Evolutionary conservation across 2,113 vertebrate species (phyloP), one percentile per base, ranked within the genome.

Genomic region (Saguinus imperator): DNA sequence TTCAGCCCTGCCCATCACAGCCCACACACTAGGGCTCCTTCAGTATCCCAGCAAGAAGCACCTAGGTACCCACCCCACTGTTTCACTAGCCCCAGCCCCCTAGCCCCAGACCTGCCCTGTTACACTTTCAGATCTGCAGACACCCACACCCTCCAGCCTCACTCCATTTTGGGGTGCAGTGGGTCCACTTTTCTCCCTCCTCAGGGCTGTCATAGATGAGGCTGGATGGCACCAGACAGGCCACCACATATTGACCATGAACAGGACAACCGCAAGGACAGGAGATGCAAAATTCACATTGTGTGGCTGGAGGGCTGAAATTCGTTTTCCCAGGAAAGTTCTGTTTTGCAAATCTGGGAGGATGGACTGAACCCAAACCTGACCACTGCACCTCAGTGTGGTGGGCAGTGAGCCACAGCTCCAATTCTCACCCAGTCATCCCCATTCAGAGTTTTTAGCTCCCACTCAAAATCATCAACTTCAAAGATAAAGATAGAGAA

Each of bases 151-250:
- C 6, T 14, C 57, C 6, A 57, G 55, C 55, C 20, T 23, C 55
- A 57, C 20, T 57, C 50, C 14, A 8, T 66, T 21, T n/a, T 1
- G 10, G 72, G 55, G 43, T 6, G 29, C 32, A 9, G 3, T 23
- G 57, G 21, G 20, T 21, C 57, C 55, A 20, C 20, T 57, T 57
- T 57, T 20, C 57, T 57, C 57, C 21, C 57, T 57, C 57, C 57
- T 8, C 57, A 57, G 57, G 21, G 57, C 8, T 8, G 20, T 57
- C 21, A 57, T 57, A 57, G 57, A 57, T 57, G 25, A 20, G n/a
- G 57, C 0, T 3, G 29, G 52, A 45, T 45, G n/a, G 25, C 50
- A 9, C 50, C 66, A 12, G 48, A 17, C 0, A 0, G 0, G 1
- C 14, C n/a, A 14, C 37, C 29, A 4, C 4, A 1, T 18, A 35